Evolutionary conservation across 2,797 vertebrate species (phyloP).

Genomic region (Pogonophryne albipinna): DNA sequence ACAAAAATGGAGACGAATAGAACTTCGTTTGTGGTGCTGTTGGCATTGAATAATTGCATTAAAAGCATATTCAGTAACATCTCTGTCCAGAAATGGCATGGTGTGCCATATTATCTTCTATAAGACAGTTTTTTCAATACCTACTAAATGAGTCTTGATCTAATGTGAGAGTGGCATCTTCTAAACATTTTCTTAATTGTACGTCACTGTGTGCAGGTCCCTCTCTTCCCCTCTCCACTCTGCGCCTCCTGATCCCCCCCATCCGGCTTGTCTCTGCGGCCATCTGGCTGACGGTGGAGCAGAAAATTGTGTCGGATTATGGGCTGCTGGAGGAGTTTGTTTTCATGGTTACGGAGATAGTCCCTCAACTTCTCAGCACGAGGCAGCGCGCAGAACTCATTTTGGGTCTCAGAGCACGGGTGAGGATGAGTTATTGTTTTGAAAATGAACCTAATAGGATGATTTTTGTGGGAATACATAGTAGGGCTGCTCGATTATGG

Average conservation of each 20-base stretch:
- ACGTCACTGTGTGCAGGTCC: conserved; percentile 51
- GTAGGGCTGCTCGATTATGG: no score
- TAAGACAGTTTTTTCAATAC: not conserved
- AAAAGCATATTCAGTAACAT: not conserved
- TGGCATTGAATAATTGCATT: not conserved
- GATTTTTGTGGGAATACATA: no score
- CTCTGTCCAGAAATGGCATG: not conserved
- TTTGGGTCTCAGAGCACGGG: conserved; percentile 86
- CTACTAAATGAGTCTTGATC: not conserved
- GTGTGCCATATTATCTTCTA: not conserved
- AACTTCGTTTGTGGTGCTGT: not conserved
- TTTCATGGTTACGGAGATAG: conserved; percentile 78
- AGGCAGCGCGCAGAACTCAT: conserved; percentile 86
- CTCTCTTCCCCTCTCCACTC: conserved; percentile 63
- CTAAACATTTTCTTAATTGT: no score
- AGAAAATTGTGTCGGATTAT: conserved; percentile 80
- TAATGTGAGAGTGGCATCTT: not conserved
- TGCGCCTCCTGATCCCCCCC: conserved; percentile 74
- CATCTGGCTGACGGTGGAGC: conserved; percentile 84
- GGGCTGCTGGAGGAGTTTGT: conserved; percentile 86
- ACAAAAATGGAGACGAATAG: not conserved
- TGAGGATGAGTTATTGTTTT: conserved; percentile 47
- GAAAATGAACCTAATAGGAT: not conserved
- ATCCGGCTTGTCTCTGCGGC: conserved; percentile 84
- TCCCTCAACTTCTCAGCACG: conserved; percentile 83